These are phyloP conservation scores for Telmatochromis sp. DNA, from an alignment of 2,113 vertebrate genomes.

Conservation along the genomic window DNA sequence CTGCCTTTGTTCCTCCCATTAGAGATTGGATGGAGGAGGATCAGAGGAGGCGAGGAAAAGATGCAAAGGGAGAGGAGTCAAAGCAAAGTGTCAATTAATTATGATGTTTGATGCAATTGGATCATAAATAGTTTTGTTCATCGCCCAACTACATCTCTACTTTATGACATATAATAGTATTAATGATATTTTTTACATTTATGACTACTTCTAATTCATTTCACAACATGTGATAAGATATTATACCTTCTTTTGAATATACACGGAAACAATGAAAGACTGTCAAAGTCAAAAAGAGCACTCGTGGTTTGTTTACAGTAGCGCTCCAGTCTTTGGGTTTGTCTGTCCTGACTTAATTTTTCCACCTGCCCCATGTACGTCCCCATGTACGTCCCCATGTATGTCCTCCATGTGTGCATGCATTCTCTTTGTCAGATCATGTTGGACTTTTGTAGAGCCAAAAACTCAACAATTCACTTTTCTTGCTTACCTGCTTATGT, in stretches of 20 bases:
- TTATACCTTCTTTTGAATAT: neutral
- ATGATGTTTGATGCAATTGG: accelerated
- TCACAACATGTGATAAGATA: neutral
- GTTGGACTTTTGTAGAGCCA: neutral
- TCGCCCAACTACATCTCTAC: neutral
- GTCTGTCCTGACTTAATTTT: neutral
- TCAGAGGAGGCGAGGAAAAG: neutral
- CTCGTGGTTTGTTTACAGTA: neutral
- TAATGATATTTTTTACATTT: neutral
- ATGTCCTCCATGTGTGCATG: neutral
- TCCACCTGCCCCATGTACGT: neutral
- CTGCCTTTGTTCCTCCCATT: neutral
- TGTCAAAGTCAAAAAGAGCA: neutral
- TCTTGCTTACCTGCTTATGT: neutral
- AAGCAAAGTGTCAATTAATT: neutral
- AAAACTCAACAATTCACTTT: neutral
- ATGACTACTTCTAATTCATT: neutral
- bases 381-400: neutral
- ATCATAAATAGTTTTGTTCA: neutral
- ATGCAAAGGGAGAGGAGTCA: neutral
- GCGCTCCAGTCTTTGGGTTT: neutral
- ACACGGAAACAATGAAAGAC: neutral
- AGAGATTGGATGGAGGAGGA: neutral
- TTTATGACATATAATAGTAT: neutral
- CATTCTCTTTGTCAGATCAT: neutral